A percentile compares a stretch with the other conserved stretches of the same genome.
These are phyloP conservation scores for Rhinolophus ferrumequinum DNA, from an alignment of 2,113 vertebrate species.

Conservation along the genomic window DNA sequence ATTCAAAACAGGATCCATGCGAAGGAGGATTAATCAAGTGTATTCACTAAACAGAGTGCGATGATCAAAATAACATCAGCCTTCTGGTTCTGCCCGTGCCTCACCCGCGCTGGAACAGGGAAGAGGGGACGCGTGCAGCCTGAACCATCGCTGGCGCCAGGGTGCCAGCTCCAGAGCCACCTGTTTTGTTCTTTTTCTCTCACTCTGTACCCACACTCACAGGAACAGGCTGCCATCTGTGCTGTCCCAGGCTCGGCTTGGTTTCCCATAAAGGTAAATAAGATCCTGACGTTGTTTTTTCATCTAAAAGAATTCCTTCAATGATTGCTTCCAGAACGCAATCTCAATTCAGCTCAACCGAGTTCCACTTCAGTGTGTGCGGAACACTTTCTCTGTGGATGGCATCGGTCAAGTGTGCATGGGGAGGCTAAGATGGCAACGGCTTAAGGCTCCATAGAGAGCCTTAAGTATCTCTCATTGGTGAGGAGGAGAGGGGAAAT, in stretches of 20 bases:
- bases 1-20: constrained; percentile 57
- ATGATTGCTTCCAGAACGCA: background rate
- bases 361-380: accelerated
- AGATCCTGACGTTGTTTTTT: background rate
- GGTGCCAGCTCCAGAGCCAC: constrained; percentile 39
- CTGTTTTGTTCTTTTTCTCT: constrained; percentile 43
- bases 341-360: background rate
- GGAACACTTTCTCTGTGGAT: background rate
- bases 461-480: background rate
- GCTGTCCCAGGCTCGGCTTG: background rate
- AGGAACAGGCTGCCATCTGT: constrained; percentile 67
- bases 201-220: constrained; percentile 24
- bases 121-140: background rate
- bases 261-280: constrained; percentile 35
- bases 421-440: background rate
- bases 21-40: constrained; percentile 49
- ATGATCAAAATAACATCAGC: constrained; percentile 66
- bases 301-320: background rate
- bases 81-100: constrained; percentile 45
- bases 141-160: background rate
- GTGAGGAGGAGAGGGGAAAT: accelerated
- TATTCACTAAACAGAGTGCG: constrained; percentile 57
- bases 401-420: background rate
- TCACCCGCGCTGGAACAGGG: background rate
- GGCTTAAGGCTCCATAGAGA: background rate